phyloP scores from a whole-genome alignment of 1,140 invertebrate genomes.

The Cotesia chilonis region DNA sequence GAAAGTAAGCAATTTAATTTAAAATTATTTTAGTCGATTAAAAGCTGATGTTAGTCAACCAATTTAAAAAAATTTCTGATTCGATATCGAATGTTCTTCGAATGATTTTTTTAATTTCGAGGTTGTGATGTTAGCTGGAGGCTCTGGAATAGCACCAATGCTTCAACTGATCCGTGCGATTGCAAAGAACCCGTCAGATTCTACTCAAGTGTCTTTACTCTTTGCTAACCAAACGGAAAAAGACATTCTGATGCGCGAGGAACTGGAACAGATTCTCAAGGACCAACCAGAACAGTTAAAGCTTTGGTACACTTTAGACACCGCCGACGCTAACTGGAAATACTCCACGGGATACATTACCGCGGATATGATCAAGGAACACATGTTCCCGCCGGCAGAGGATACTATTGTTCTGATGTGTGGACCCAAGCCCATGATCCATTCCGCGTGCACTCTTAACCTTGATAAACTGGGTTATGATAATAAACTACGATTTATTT shows the following conservation, averaged over 20 bases:
- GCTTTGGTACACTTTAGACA: slow-evolving; percentile 94
- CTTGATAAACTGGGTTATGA: slow-evolving; percentile 92
- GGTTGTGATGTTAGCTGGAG: slow-evolving; percentile 69
- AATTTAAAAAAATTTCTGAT: too few relatives aligned
- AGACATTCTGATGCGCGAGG: slow-evolving; percentile 91
- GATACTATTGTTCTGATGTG: slow-evolving; percentile 91
- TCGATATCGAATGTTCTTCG: too few relatives aligned
- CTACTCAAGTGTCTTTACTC: slow-evolving; percentile 82
- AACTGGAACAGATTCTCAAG: slow-evolving; percentile 84
- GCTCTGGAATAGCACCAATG: slow-evolving; percentile 96
- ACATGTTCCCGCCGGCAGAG: slow-evolving; percentile 82
- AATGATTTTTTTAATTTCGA: slow-evolving; percentile 34
- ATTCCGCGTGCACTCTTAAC: slow-evolving; percentile 94
- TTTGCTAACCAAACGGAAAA: slow-evolving; percentile 98
- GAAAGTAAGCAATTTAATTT: slow-evolving; percentile 67
- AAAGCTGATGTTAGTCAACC: too few relatives aligned
- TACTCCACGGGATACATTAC: slow-evolving; percentile 94
- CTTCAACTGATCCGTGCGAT: slow-evolving; percentile 86
- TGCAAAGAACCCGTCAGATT: slow-evolving; percentile 81
- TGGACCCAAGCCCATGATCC: slow-evolving; percentile 99
- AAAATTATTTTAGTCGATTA: too few relatives aligned
- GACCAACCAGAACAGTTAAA: slow-evolving; percentile 84
- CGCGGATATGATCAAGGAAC: slow-evolving; percentile 88
- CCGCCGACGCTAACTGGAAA: slow-evolving; percentile 85
- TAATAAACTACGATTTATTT: slow-evolving; percentile 83